Percentiles rank a stretch among this genome's conserved stretches.
Conservation (phyloP, 2,113 vertebrate genomes). For the Himantopus leucocephalus region DNA sequence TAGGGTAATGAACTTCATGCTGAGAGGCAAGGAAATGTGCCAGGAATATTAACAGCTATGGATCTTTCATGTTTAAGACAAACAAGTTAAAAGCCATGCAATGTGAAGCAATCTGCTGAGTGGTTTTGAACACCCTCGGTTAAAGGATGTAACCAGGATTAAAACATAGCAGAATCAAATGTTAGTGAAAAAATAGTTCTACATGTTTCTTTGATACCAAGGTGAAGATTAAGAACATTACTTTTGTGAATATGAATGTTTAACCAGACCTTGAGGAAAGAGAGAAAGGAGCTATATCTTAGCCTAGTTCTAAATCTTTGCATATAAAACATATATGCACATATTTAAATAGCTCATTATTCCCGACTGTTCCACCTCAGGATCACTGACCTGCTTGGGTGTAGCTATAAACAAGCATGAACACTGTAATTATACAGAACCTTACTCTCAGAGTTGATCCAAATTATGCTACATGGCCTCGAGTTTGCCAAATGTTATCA, state of each 20-base stretch:
- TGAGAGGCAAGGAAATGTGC: constrained; percentile 2
- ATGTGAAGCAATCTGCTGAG: background rate
- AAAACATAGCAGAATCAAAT: background rate
- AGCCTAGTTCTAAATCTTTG: background rate
- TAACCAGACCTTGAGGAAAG: background rate
- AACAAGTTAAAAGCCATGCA: background rate
- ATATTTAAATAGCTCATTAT: background rate
- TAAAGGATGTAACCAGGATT: background rate
- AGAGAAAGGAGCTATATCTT: background rate
- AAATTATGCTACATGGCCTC: background rate
- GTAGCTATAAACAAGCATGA: background rate
- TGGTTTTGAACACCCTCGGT: background rate
- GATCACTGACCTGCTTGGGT: background rate
- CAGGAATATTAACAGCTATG: constrained; percentile 21
- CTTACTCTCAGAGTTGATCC: background rate
- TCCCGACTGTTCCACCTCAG: background rate
- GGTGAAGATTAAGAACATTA: background rate
- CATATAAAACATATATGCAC: background rate
- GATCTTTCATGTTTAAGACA: constrained; percentile 21
- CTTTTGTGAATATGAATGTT: background rate
- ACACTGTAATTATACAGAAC: background rate
- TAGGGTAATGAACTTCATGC: constrained; percentile 2
- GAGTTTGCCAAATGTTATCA: background rate
- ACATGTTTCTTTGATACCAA: background rate
- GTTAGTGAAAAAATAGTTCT: background rate